A percentile compares a stretch with the other conserved stretches of the same genome.
phyloP scores from a whole-genome alignment of 2,113 vertebrate genomes.

The Siniperca chuatsi region DNA sequence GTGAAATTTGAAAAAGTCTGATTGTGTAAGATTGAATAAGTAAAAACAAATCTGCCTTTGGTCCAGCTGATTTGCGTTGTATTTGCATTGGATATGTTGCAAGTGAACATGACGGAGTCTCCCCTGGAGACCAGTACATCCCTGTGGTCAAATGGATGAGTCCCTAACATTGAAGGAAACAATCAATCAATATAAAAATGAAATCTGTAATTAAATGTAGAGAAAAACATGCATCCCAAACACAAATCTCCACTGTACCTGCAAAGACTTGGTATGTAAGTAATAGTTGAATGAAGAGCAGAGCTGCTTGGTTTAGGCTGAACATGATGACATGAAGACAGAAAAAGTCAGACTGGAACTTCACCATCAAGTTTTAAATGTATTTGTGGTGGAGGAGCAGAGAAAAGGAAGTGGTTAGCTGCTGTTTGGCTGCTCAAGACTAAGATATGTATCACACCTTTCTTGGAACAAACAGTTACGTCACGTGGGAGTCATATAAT shows the following conservation, averaged over 20 bases:
- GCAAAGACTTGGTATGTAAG: neutral
- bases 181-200: neutral
- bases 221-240: neutral
- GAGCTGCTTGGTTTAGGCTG: constrained; percentile 1
- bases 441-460: neutral
- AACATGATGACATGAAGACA: constrained; percentile 30
- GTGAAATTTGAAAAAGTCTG: constrained; percentile 6
- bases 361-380: neutral
- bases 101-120: neutral
- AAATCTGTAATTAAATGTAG: neutral
- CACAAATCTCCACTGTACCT: constrained; percentile 44
- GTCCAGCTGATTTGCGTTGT: neutral
- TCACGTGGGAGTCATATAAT: neutral
- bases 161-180: neutral
- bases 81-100: neutral
- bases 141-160: fast-evolving
- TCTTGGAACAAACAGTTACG: neutral
- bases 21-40: fast-evolving
- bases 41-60: neutral
- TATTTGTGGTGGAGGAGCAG: neutral
- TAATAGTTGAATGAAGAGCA: constrained; percentile 21
- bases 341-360: neutral
- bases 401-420: constrained; percentile 26
- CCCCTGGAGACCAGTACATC: constrained; percentile 18
- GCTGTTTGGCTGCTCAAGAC: neutral